Conservation (phyloP, 2,797 vertebrate species). For the Microchirus variegatus region DNA sequence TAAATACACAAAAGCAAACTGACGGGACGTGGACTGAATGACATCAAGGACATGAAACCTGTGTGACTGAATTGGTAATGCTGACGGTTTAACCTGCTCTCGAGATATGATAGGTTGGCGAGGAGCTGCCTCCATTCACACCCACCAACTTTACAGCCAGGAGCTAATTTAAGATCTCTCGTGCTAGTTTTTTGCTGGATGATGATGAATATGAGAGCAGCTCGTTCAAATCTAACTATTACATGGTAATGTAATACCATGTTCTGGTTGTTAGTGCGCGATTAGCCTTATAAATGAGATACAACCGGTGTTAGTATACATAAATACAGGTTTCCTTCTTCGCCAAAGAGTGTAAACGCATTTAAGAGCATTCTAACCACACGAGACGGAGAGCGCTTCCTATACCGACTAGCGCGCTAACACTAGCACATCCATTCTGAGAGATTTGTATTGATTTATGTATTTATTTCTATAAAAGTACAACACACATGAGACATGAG, state of each 20-base stretch:
- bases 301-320: neutral
- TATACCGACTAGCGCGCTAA: conserved; percentile 1
- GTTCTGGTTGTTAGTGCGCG: neutral
- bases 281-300: neutral
- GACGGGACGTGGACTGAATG: conserved; percentile 1
- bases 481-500: rapidly evolving
- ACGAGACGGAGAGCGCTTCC: neutral
- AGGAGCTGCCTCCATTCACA: conserved; percentile 60
- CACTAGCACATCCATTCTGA: neutral
- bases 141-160: conserved; percentile 25
- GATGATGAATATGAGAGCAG: no score
- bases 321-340: neutral
- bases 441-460: neutral
- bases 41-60: conserved; percentile 8
- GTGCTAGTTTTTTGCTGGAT: neutral
- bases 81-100: neutral
- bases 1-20: conserved; percentile 33
- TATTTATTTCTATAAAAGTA: neutral
- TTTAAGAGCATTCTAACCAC: neutral
- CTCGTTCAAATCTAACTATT: no score
- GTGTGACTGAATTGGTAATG: conserved; percentile 3
- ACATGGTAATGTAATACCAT: no score
- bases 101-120: conserved; percentile 68
- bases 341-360: neutral
- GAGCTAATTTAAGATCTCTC: conserved; percentile 60